Evolutionary conservation across 2,888 invertebrate species (phyloP).

Genomic region (Liodrosophila aerea): DNA sequence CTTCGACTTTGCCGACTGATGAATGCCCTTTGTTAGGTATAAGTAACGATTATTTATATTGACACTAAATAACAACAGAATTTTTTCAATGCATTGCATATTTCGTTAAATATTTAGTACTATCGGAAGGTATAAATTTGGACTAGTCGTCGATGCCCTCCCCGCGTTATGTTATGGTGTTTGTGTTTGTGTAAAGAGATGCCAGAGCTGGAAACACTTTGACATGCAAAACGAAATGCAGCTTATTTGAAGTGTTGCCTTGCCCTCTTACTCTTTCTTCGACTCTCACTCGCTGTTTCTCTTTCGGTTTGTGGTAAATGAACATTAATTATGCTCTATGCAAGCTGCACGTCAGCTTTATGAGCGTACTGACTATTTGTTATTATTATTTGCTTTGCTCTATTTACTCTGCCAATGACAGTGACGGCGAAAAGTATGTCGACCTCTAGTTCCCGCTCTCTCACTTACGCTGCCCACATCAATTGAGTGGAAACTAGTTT

Average conservation of each 20-base stretch:
- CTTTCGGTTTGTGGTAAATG: slow-evolving; percentile 15
- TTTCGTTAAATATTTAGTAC: not conserved
- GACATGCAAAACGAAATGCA: slow-evolving; percentile 52
- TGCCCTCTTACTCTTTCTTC: not conserved
- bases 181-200: slow-evolving; percentile 18
- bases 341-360: slow-evolving; percentile 31
- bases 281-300: not conserved
- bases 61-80: too few species aligned
- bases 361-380: slow-evolving; percentile 28
- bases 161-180: not conserved
- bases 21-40: slow-evolving; percentile 3
- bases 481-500: slow-evolving; percentile 51
- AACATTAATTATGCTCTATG: slow-evolving; percentile 61
- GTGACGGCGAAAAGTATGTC: slow-evolving; percentile 68
- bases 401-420: slow-evolving; percentile 70
- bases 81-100: too few species aligned
- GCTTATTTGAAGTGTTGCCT: slow-evolving; percentile 31
- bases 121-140: too few species aligned
- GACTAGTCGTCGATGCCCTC: slow-evolving; percentile 1
- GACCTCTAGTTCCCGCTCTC: slow-evolving; percentile 41
- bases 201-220: slow-evolving; percentile 33
- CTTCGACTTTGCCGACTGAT: not conserved
- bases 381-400: slow-evolving; percentile 59
- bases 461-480: slow-evolving; percentile 58
- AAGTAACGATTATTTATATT: too few species aligned